Evolutionary conservation across 2,888 invertebrate genomes (phyloP).

Genomic region (Crepidodera aurea): DNA sequence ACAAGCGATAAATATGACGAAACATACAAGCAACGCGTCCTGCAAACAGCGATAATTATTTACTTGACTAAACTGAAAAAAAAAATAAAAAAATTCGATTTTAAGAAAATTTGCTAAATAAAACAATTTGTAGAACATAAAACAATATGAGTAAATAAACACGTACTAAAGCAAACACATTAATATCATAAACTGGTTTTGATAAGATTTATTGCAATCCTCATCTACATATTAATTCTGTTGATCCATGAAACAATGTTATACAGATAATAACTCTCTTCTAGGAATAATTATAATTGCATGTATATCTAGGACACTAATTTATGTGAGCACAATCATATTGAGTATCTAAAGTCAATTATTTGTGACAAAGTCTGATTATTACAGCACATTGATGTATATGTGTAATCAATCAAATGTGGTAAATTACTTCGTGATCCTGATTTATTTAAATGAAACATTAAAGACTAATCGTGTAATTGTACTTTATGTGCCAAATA

Average conservation of each 20-base stretch:
- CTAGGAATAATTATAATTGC: neutral
- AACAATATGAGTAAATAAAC: neutral
- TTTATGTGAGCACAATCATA: neutral
- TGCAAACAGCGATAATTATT: no score
- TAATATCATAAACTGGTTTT: neutral
- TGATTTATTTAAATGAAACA: neutral
- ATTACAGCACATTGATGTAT: neutral
- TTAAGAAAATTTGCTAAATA: neutral
- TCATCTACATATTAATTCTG: neutral
- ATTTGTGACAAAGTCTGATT: conserved; percentile 3
- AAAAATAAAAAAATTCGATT: no score
- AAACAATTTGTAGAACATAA: neutral
- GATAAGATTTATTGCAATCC: no score
- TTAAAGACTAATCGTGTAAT: no score
- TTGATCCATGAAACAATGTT: neutral
- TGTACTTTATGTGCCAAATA: no score
- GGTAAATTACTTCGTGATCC: neutral
- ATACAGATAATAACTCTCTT: neutral
- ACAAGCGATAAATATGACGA: no score
- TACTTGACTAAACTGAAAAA: no score
- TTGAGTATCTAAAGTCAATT: conserved; percentile 6
- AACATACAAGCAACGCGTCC: no score
- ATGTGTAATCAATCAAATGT: neutral
- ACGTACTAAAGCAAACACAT: neutral
- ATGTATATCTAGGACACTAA: neutral